phyloP scores from a whole-genome alignment of 2,888 invertebrate species.

The Cheilosia variabilis region DNA sequence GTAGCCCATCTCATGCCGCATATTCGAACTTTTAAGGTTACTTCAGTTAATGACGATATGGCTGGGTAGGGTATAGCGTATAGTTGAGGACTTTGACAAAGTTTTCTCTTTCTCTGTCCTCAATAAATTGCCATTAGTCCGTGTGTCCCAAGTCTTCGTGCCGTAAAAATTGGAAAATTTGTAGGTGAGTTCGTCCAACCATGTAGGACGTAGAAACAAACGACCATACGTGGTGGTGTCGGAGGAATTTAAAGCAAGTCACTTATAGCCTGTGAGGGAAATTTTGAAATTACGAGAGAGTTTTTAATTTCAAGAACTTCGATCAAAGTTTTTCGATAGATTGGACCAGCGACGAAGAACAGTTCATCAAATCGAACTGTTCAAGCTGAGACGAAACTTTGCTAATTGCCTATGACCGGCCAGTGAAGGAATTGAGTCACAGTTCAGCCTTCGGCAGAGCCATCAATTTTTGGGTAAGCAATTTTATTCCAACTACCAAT shows the following conservation, averaged over 20 bases:
- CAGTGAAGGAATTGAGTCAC: too few species aligned
- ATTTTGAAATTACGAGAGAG: neutral
- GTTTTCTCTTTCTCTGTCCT: constrained; percentile 57
- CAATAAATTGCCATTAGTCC: constrained; percentile 68
- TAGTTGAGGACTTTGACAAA: constrained; percentile 49
- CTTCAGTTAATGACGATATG: constrained; percentile 67
- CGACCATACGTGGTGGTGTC: constrained; percentile 13
- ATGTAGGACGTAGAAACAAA: constrained; percentile 32
- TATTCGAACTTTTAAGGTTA: constrained; percentile 59
- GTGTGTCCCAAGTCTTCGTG: constrained; percentile 12
- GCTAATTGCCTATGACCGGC: too few species aligned
- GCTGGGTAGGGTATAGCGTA: constrained; percentile 11
- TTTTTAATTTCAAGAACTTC: too few species aligned
- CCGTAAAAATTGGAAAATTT: constrained; percentile 18
- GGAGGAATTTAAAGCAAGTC: constrained; percentile 24
- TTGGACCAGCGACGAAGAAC: too few species aligned
- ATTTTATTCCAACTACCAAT: too few species aligned
- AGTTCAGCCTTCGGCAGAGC: too few species aligned
- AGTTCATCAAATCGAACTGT: too few species aligned
- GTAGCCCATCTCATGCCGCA: constrained; percentile 2
- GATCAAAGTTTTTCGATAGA: too few species aligned
- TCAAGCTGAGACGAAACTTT: too few species aligned
- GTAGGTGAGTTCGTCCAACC: constrained; percentile 43
- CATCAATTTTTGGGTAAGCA: too few species aligned
- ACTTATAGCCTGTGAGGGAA: neutral